Base-by-base conservation (phyloP, 1,140 invertebrate species). In the Aphelenchoides besseyi region DNA sequence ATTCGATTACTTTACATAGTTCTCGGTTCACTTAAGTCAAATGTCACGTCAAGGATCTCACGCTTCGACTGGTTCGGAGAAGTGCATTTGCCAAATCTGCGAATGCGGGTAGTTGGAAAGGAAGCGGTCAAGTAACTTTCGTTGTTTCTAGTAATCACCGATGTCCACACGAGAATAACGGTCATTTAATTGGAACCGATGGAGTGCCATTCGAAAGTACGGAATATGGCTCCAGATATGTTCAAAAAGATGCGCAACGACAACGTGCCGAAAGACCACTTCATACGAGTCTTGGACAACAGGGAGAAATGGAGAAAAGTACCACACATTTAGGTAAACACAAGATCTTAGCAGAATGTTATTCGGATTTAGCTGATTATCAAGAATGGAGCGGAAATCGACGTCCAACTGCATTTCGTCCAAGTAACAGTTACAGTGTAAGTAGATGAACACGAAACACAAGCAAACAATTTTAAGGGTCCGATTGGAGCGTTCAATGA, bases 1-100 rank as follows among this genome's bases (percentile, higher is more conserved):
- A n/a, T n/a, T n/a, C n/a, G n/a, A n/a, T n/a, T n/a, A n/a, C n/a
- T n/a, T n/a, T n/a, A n/a, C n/a, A n/a, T n/a, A n/a, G n/a, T n/a
- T n/a, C n/a, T n/a, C n/a, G n/a, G n/a, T n/a, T n/a, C n/a, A n/a
- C n/a, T n/a, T n/a, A n/a, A n/a, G n/a, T 48, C 12, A 23, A 48
- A 59, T 59, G 55, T 18, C 55, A 29, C 5, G 55, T 8, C 55
- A 33, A 28, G 55, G 55, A 29, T 59, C 55, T 33, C 5, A 8
- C 5, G 5, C 41, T 12, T 48, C 41, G 12, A 48, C 5, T 33
- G 32, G 55, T 33, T 59, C 55, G 26, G 63, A 66, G 63, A 66
- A 66, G 63, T 66, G 63, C 36, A 66, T 66, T 66, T 66, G 63
- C 30, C 26, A 66, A 12, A 16, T 66, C 16, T 66, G 63, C 32